A percentile compares a stretch with the other conserved stretches of the same genome.
Conservation (phyloP, 2,113 vertebrate species). For the Eptesicus fuscus region DNA sequence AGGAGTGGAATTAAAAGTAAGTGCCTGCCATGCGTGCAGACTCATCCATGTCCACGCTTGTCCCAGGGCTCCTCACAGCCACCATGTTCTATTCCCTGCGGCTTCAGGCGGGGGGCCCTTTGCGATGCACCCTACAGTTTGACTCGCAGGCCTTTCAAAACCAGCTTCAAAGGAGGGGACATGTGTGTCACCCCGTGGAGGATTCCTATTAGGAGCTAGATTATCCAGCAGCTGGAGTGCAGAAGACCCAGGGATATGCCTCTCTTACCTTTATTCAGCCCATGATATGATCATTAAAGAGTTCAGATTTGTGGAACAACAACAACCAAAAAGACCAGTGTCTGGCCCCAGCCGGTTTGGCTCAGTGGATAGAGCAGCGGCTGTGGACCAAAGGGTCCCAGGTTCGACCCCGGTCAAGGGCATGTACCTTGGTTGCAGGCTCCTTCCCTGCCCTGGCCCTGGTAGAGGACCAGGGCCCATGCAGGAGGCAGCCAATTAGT, state of each 20-base stretch:
- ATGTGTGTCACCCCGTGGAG: neutral
- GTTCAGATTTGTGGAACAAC: neutral
- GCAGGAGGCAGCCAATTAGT: no score
- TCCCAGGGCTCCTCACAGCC: neutral
- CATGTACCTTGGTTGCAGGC: no score
- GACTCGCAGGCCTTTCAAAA: slow-evolving; percentile 41
- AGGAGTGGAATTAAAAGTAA: slow-evolving; percentile 17
- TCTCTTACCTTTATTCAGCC: neutral
- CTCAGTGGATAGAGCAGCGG: neutral
- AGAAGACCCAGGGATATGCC: neutral
- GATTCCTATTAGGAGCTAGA: neutral
- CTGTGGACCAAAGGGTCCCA: no score
- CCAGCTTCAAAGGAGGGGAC: neutral
- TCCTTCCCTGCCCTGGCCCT: no score
- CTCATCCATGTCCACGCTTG: neutral
- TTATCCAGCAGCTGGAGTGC: neutral
- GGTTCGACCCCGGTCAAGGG: no score
- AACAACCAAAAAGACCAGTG: neutral
- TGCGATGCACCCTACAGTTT: neutral
- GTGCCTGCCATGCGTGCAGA: neutral
- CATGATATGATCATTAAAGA: neutral
- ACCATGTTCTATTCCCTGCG: neutral
- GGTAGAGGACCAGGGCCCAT: no score
- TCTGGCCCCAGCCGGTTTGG: neutral
- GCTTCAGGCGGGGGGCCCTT: neutral